These are phyloP conservation scores for Maccullochella peelii DNA, from an alignment of 2,113 vertebrate species.

Conservation along the genomic window DNA sequence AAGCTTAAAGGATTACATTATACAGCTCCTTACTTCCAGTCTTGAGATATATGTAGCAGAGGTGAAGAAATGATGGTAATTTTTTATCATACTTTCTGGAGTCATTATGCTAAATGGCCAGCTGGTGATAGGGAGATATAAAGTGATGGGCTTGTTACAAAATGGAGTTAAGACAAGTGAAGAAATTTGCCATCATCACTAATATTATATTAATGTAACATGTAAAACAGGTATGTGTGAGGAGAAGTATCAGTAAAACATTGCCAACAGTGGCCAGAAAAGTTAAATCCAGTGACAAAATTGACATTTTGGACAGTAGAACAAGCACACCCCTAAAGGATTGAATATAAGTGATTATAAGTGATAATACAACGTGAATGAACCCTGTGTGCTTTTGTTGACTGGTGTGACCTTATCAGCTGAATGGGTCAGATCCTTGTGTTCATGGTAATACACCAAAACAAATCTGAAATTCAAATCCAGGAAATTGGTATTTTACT, in stretches of 20 bases:
- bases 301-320: neutral
- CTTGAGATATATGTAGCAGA: slow-evolving; percentile 47
- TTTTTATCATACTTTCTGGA: slow-evolving; percentile 63
- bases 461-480: slow-evolving; percentile 60
- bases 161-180: slow-evolving; percentile 34
- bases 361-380: slow-evolving; percentile 15
- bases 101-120: slow-evolving; percentile 60
- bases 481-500: slow-evolving; percentile 16
- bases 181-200: slow-evolving; percentile 11
- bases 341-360: slow-evolving; percentile 1
- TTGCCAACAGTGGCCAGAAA: neutral
- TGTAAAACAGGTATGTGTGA: neutral
- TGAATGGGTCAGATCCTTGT: slow-evolving; percentile 38
- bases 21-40: slow-evolving; percentile 45
- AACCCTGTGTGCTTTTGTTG: slow-evolving; percentile 21
- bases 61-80: slow-evolving; percentile 59
- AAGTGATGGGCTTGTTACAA: slow-evolving; percentile 35
- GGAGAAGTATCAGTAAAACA: neutral
- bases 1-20: slow-evolving; percentile 60
- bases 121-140: slow-evolving; percentile 49
- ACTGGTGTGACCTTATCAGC: slow-evolving; percentile 51
- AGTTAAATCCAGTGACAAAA: neutral
- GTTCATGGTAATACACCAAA: slow-evolving; percentile 17
- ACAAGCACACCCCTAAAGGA: neutral
- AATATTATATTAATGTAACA: neutral